Evolutionary conservation across 1,140 invertebrate genomes (phyloP), one percentile per base, ranked within the genome.

Genomic region (Apolygus lucorum): DNA sequence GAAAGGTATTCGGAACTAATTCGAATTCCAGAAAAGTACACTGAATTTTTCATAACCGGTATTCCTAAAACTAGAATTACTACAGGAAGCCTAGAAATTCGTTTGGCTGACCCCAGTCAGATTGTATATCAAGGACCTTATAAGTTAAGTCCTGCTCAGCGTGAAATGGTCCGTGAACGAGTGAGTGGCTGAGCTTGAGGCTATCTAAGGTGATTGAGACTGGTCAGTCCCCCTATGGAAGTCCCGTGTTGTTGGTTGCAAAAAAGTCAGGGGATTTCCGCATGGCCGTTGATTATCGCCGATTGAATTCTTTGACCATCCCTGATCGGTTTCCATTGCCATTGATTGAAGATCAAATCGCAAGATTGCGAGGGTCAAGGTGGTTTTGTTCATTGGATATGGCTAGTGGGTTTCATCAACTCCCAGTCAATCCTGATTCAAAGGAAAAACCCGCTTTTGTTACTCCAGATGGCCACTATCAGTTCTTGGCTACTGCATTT

Each of bases 401-500:
- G n/a, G n/a, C n/a, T n/a, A 8, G 2, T 8, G 22, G 28, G 11
- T 27, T 29, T 64, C 14, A 27, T 28, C 28, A 27, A 28, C 28
- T 64, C 22, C 28, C 25, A 8, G 8, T 64, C 24, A 2, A 28
- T 27, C 28, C 63, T 64, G 63, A 64, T 26, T 64, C 63, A 24
- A 17, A 4, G 8, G 63, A 64, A 13, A 64, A 64, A 64, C 2
- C 63, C 13, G 63, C 63, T 2, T 64, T 64, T 26, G 13, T 64
- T 64, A 64, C 28, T 24, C 22, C 22, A 25, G 63, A 64, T 64
- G 63, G 63, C 21, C 63, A 77, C 24, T 83, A 72, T 68, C 74
- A 82, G 73, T 81, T 76, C 64, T 70, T 75, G 1, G 26, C 67
- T 17, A 76, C 83, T 73, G 77, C 80, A 26, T 82, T 82, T 72